Evolutionary conservation across 2,797 vertebrate species (phyloP), one percentile per base, ranked within the genome.

Genomic region (Chloroceryle amazona): DNA sequence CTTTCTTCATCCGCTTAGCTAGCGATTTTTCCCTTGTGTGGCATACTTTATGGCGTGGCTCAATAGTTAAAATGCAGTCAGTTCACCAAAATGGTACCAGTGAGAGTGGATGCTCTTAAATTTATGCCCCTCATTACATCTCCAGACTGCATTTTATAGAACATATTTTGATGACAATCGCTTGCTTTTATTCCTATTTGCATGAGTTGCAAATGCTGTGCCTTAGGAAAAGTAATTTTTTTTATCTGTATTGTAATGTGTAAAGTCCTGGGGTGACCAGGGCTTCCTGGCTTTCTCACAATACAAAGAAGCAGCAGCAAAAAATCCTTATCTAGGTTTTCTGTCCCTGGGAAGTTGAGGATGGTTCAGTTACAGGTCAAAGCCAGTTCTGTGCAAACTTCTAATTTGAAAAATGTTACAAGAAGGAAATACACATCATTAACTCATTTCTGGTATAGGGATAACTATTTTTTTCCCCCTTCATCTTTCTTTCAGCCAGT

Each of bases 341-440:
- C 51, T 81, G 76, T 82, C 60, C 71, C 71, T 90, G 52, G 89
- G 71, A 94, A 89, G 71, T 33, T 82, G 81, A 84, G 63, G 61
- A 70, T 80, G 61, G 93, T 91, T 96, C 93, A 89, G 47, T 90
- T 90, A 60, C 82, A 90, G 87, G 91, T 94, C 93, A 96, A 86
- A 92, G 67, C 54, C 58, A 85, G 72, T 86, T 91, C 79, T 72
- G 51, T 74, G 47, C 73, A 84, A 87, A 89, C 71, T 93, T 92
- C 42, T 91, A 81, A 91, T 87, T 52, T 94, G 93, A 92, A 88
- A 94, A 94, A 94, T 79, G 33, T 94, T 89, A 28, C 74, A 52
- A 94, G 93, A 91, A 96, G 91, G 94, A 95, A 95, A 94, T 76
- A 70, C 6, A 81, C 55, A 70, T 94, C 80, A 81, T 80, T 93